Conservation (phyloP, 2,797 vertebrate species). For the Platyrinchus mystaceus region DNA sequence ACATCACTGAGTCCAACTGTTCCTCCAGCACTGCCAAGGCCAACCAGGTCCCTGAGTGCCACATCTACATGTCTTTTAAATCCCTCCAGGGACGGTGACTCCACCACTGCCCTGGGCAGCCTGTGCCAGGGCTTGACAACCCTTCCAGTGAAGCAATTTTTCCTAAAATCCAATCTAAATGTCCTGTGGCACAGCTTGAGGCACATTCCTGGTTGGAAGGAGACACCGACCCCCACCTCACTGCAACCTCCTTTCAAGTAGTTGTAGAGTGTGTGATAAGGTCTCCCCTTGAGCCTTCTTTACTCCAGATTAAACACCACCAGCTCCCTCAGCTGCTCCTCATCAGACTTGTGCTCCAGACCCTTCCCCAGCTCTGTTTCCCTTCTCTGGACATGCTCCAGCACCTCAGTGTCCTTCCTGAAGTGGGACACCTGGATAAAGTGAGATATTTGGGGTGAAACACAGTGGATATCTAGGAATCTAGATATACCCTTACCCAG, state of each 20-base stretch:
- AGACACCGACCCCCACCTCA: not conserved
- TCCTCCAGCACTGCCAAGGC: not conserved
- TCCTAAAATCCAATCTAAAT: not conserved
- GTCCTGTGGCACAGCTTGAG: not conserved
- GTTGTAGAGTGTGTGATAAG: not conserved
- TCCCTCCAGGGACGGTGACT: not conserved
- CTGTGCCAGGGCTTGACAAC: not conserved
- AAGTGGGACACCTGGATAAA: too few relatives aligned
- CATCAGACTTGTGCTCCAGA: not conserved
- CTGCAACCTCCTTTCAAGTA: not conserved
- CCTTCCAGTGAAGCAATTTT: not conserved
- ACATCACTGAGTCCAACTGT: not conserved
- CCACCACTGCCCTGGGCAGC: not conserved
- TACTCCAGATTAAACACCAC: not conserved
- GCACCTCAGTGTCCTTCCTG: not conserved
- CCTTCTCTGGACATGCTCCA: not conserved
- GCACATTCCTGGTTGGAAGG: not conserved
- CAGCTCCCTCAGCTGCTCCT: not conserved
- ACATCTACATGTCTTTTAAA: not conserved
- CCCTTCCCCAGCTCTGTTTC: not conserved
- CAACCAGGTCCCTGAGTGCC: not conserved
- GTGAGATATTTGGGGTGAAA: not conserved
- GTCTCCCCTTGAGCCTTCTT: not conserved
- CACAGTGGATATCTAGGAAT: not conserved
- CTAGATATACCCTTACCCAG: not conserved